Evolutionary conservation across 2,797 vertebrate genomes (phyloP).

Genomic region (Sternotherus odoratus): DNA sequence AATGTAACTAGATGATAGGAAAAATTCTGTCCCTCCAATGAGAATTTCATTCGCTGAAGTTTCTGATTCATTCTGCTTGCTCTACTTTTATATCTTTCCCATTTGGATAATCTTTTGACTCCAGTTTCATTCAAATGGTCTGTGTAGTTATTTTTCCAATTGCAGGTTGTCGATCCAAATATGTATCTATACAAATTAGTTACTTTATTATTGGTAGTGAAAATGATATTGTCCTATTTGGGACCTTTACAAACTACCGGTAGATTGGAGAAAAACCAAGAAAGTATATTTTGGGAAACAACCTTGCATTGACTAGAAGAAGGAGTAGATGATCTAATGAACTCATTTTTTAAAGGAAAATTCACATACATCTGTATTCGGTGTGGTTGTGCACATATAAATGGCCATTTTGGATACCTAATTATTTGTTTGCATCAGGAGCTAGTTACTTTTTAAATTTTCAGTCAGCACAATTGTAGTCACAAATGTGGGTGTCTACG

Average conservation of each 20-base stretch:
- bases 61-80: neutral
- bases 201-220: slow-evolving; percentile 69
- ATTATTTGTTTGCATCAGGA: slow-evolving; percentile 44
- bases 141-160: slow-evolving; percentile 48
- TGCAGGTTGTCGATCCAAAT: slow-evolving; percentile 45
- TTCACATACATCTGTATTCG: slow-evolving; percentile 12
- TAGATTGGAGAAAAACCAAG: slow-evolving; percentile 23
- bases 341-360: neutral
- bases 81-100: neutral
- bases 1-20: neutral
- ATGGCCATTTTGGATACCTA: slow-evolving; percentile 43
- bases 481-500: slow-evolving; percentile 41
- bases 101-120: slow-evolving; percentile 61
- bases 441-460: slow-evolving; percentile 50
- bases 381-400: neutral
- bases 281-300: neutral
- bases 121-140: slow-evolving; percentile 49
- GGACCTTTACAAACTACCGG: slow-evolving; percentile 52
- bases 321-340: neutral
- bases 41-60: slow-evolving; percentile 59
- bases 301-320: neutral
- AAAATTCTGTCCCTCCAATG: slow-evolving; percentile 51
- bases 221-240: slow-evolving; percentile 62
- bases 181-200: slow-evolving; percentile 42
- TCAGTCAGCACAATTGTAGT: slow-evolving; percentile 58